These are phyloP conservation scores for Habrosyne pyritoides DNA, from an alignment of 2,888 invertebrate species.

Conservation along the genomic window DNA sequence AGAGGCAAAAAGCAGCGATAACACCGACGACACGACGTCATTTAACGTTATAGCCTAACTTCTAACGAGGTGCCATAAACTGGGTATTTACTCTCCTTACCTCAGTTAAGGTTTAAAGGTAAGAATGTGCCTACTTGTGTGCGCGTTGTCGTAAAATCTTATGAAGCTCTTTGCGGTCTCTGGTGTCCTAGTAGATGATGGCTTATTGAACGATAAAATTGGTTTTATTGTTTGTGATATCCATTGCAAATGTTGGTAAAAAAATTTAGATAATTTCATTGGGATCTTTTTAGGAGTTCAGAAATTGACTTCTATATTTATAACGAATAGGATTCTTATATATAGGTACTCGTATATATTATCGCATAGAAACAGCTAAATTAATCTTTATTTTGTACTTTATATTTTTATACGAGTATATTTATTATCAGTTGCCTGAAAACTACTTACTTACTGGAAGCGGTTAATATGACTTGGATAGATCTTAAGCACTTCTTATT, in stretches of 20 bases:
- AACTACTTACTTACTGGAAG: no score
- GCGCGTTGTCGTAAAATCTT: conserved; percentile 62
- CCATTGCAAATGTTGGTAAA: not conserved
- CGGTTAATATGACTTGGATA: no score
- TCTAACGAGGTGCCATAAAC: conserved; percentile 78
- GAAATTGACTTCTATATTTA: no score
- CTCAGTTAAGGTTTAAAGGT: conserved; percentile 42
- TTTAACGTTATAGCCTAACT: conserved; percentile 74
- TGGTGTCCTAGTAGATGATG: conserved; percentile 31
- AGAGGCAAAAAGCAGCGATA: conserved; percentile 65
- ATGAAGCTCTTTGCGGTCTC: conserved; percentile 50
- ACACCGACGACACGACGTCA: conserved; percentile 49
- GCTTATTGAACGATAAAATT: not conserved
- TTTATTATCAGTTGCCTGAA: no score
- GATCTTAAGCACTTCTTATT: no score
- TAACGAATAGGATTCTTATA: no score
- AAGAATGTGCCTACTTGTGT: conserved; percentile 43
- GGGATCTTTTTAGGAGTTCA: not conserved
- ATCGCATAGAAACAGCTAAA: no score
- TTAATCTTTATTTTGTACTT: no score
- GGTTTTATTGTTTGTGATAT: not conserved
- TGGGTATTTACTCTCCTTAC: conserved; percentile 72
- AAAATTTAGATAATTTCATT: not conserved
- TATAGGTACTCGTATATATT: no score
- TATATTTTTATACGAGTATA: no score